Evolutionary conservation across 2,888 invertebrate genomes (phyloP), one percentile per base, ranked within the genome.

Genomic region (Dryadula phaetusa): DNA sequence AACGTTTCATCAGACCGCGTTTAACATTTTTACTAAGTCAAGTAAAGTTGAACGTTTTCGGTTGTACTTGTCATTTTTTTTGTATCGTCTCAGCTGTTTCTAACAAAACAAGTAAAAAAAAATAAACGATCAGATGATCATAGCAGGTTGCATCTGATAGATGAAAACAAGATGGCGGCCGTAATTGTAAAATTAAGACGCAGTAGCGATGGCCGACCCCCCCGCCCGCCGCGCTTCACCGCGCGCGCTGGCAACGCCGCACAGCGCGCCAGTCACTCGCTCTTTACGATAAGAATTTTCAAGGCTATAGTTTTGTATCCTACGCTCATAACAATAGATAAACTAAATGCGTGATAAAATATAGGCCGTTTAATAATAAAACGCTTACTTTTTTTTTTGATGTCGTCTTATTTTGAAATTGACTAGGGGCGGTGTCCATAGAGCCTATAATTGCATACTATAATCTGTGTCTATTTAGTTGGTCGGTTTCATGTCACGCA

Each of bases 201-300:
- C 85, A 92, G 82, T 89, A 85, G 78, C 82, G 80, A 8, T 10
- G 28, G 28, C 16, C 75, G 79, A 80, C 77, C 79, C 79, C 81
- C 86, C 82, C 79, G 82, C 83, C 81, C 22, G 7, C 25, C 25
- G 1, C 47, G 6, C 47, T 5, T 5, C 7, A 86, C 82, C 79
- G 82, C 82, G 82, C 87, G 83, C 78, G 82, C 84, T 89, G 92
- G 91, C 92, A 92, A 92, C 92, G 90, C 87, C 87, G 92, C 92
- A 77, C 62, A 70, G 58, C 58, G 54, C 79, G 80, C 80, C 82
- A 82, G 84, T 84, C 85, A 82, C 85, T 88, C 86, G 82, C 81
- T 87, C 67, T 72, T 70, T 70, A 66, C 87, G 92, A 92, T 92
- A 92, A 91, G 89, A 88, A 84, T 80, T 88, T 88, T 91, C 92